Evolutionary conservation across 2,113 vertebrate species (phyloP).

Genomic region (Athene cunicularia): DNA sequence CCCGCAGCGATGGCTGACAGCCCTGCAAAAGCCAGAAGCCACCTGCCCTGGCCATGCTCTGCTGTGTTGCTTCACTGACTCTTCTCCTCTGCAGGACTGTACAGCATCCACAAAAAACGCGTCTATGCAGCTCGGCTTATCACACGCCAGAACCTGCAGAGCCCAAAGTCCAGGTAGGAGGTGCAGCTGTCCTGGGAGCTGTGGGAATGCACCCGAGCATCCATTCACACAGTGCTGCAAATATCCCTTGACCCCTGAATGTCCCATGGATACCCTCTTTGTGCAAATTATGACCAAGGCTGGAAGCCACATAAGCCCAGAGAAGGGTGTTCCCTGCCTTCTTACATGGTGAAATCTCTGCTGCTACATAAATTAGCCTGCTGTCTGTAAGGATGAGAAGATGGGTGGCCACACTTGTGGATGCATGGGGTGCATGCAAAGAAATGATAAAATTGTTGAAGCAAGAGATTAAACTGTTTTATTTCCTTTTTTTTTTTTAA

Average conservation of each 20-base stretch:
- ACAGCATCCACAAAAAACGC: conserved; percentile 91
- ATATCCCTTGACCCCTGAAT: rapidly evolving
- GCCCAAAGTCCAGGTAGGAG: conserved; percentile 90
- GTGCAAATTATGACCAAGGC: neutral
- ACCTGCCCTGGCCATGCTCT: neutral
- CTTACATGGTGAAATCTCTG: rapidly evolving
- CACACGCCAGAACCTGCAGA: conserved; percentile 91
- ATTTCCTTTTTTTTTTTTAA: neutral
- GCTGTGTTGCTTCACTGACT: neutral
- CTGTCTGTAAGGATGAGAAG: neutral
- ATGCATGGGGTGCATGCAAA: neutral
- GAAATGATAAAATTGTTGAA: neutral
- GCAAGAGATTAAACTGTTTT: neutral
- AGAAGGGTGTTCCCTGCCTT: neutral
- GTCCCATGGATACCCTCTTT: rapidly evolving
- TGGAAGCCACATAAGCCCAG: neutral
- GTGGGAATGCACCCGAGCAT: too few relatives aligned
- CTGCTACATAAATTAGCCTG: neutral
- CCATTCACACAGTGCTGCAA: rapidly evolving
- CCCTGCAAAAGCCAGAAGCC: neutral
- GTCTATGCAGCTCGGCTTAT: conserved; percentile 89
- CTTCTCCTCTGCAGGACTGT: conserved; percentile 78
- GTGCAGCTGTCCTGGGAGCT: rapidly evolving
- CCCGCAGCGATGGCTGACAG: rapidly evolving
- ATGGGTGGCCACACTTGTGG: neutral